Evolutionary conservation across 2,113 vertebrate genomes (phyloP), one percentile per base, ranked within the genome.

Genomic region (Microtus richardsoni): DNA sequence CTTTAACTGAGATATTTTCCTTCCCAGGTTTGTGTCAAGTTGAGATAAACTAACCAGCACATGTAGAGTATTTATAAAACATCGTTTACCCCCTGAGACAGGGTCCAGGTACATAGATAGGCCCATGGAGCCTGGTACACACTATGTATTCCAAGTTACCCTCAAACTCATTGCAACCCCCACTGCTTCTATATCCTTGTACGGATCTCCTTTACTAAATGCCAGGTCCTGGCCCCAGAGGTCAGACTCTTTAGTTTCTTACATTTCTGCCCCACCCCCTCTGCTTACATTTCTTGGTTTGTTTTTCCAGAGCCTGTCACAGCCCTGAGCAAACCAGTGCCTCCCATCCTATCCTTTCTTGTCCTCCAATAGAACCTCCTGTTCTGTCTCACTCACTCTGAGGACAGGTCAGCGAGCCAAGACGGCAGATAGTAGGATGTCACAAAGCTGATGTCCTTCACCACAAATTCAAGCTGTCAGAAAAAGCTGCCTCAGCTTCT

Each of bases 171-270:
- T 58, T 11, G 17, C 36, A 82, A n/a, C 9, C 0, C 64, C 33
- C 30, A 58, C 33, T 36, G 30, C 66, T 10, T 54, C 66, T 12
- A 28, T 5, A 2, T 68, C 28, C 30, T 44, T 49, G 6, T 6
- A 24, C 52, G 30, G 4, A 2, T 44, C n/a, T 39, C 77, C 49
- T 54, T 11, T 64, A 10, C 26, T 3, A 6, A 7, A 41, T 0
- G 13, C 73, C 21, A 0, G 0, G 3, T 30, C n/a, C 16, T 52
- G 19, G 41, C 5, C 33, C 10, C 3, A 1, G 16, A 1, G 16
- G 28, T 26, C 44, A 26, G 11, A 6, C 7, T 2, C 68, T 85
- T 3, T 0, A 2, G 26, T 2, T 5, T 19, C 82, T n/a, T 5
- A 4, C 5, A 7, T 33, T 49, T 30, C 49, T 30, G 4, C 58